Evolutionary conservation across 1,140 invertebrate species (phyloP).

Genomic region (Drosophila sturtevanti): DNA sequence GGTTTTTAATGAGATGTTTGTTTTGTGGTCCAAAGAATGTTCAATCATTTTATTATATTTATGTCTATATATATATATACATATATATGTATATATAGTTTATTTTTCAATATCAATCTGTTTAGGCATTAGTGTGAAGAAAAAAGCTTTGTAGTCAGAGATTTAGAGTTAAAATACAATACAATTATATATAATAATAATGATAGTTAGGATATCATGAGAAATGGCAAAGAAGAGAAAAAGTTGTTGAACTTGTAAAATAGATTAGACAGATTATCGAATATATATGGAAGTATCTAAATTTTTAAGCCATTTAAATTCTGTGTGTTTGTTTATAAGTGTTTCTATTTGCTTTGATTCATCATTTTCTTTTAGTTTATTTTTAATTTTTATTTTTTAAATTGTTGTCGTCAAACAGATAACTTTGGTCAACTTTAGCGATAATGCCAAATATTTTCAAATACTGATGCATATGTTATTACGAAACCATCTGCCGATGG

Average conservation of each 20-base stretch:
- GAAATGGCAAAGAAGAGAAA: conserved; percentile 1
- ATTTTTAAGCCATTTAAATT: neutral
- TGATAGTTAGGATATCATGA: neutral
- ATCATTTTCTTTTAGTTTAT: neutral
- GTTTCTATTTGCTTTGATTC: neutral
- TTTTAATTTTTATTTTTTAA: neutral
- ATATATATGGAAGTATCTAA: conserved; percentile 1
- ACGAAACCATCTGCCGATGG: neutral
- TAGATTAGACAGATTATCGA: neutral
- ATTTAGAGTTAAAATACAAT: conserved; percentile 3
- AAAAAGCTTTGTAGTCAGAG: neutral
- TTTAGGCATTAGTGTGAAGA: conserved; percentile 2
- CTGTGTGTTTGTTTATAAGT: neutral
- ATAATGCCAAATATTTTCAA: neutral
- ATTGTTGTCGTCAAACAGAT: neutral
- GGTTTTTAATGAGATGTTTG: conserved; percentile 55
- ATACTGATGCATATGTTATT: neutral
- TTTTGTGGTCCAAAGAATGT: conserved; percentile 65
- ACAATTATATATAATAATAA: neutral
- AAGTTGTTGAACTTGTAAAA: neutral
- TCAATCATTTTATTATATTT: conserved; percentile 26
- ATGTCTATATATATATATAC: conserved; percentile 42
- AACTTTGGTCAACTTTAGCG: neutral
- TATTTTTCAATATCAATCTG: neutral
- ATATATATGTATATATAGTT: conserved; percentile 32